Evolutionary conservation across 2,113 vertebrate species (phyloP).

Genomic region (Grallaria varia): DNA sequence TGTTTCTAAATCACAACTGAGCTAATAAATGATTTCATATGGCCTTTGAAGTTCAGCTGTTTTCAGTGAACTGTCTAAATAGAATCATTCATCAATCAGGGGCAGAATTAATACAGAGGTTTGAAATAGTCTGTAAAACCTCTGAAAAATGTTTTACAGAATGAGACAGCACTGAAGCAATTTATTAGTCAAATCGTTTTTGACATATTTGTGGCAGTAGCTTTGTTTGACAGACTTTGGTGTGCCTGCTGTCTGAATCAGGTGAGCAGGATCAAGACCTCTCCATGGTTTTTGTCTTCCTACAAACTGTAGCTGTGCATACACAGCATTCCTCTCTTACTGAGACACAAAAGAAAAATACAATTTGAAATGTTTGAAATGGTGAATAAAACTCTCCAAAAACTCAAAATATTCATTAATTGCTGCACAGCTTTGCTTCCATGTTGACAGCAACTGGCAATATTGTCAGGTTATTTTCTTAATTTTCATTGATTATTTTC

Average conservation of each 20-base stretch:
- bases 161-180: not conserved
- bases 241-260: not conserved
- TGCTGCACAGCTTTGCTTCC: not conserved
- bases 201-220: not conserved
- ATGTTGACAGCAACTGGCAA: not conserved
- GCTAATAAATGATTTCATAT: not conserved
- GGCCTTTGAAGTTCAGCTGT: constrained; percentile 21
- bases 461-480: constrained; percentile 4
- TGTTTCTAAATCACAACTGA: not conserved
- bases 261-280: not conserved
- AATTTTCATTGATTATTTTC: constrained; percentile 43
- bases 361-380: not conserved
- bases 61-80: constrained; percentile 42
- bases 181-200: constrained; percentile 7
- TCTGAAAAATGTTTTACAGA: not conserved
- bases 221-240: not conserved
- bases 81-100: constrained; percentile 7
- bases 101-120: constrained; percentile 16
- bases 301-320: not conserved
- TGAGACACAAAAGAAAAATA: not conserved
- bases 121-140: not conserved
- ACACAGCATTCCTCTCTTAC: not conserved
- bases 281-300: not conserved
- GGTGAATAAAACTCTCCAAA: not conserved
- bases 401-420: constrained; percentile 14